Percentiles rank a stretch among this genome's conserved stretches.
These are phyloP conservation scores for Oreotragus oreotragus DNA, from an alignment of 2,113 vertebrate genomes.

Conservation along the genomic window DNA sequence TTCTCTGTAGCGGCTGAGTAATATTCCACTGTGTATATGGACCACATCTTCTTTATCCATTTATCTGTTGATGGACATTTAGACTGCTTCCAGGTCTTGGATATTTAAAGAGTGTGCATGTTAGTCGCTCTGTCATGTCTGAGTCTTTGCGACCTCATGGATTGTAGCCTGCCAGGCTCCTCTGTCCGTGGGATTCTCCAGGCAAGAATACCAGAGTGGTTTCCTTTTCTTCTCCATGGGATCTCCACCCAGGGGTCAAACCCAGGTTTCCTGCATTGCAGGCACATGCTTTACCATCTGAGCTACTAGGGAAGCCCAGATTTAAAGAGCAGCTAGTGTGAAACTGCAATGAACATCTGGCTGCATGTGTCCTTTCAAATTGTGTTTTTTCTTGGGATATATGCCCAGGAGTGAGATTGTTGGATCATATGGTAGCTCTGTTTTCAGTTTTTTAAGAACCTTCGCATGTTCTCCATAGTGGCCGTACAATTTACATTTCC, in stretches of 20 bases:
- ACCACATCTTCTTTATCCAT: background rate
- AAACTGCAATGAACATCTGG: background rate
- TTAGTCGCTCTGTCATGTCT: background rate
- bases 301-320: background rate
- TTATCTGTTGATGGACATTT: background rate
- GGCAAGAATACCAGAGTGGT: background rate
- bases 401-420: background rate
- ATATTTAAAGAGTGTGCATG: background rate
- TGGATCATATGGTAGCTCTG: background rate
- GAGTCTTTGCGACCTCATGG: fast-evolving
- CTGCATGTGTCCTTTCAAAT: background rate
- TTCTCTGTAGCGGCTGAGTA: background rate
- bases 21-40: background rate
- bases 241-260: background rate
- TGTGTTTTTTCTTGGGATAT: background rate
- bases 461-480: background rate
- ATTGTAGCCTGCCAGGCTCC: background rate
- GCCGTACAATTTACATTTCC: background rate
- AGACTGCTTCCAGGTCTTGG: background rate
- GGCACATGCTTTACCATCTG: background rate
- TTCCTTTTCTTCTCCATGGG: background rate
- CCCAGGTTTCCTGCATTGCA: background rate
- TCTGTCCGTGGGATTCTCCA: background rate
- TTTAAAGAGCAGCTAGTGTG: background rate
- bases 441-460: background rate